Evolutionary conservation across 2,888 invertebrate genomes (phyloP).

Genomic region (Onthophagus sagittarius): DNA sequence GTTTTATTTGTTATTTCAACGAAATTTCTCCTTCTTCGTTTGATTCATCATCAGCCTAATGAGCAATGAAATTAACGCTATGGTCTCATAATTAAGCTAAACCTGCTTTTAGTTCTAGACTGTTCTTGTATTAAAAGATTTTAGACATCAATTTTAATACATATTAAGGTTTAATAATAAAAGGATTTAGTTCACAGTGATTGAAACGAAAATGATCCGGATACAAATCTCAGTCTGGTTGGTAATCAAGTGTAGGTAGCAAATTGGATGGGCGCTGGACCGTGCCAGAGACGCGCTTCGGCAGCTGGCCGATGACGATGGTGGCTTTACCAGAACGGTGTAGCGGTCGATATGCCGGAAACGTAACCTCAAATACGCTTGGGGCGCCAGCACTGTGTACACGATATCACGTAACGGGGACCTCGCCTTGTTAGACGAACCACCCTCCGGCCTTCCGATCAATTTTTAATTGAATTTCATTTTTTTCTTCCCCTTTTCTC

Average conservation of each 20-base stretch:
- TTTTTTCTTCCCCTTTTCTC: background rate
- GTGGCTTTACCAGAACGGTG: background rate
- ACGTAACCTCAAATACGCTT: background rate
- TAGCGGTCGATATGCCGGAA: background rate
- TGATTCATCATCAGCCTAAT: too few relatives aligned
- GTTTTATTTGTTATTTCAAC: too few relatives aligned
- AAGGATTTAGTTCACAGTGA: too few relatives aligned
- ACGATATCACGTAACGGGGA: background rate
- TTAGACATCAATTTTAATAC: too few relatives aligned
- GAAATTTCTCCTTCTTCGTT: too few relatives aligned
- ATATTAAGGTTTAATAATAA: too few relatives aligned
- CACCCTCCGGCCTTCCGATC: background rate
- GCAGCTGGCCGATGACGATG: background rate
- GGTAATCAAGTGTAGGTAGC: background rate
- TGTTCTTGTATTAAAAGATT: too few relatives aligned
- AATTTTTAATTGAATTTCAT: background rate
- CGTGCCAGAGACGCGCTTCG: background rate
- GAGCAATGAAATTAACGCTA: too few relatives aligned
- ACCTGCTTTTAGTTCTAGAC: too few relatives aligned
- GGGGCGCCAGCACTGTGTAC: background rate
- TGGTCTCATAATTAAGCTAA: too few relatives aligned
- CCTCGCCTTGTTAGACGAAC: background rate
- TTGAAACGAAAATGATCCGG: background rate
- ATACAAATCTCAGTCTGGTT: background rate
- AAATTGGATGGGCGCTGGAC: background rate